phyloP scores from a whole-genome alignment of 2,113 vertebrate genomes.

The Xenus cinereus region DNA sequence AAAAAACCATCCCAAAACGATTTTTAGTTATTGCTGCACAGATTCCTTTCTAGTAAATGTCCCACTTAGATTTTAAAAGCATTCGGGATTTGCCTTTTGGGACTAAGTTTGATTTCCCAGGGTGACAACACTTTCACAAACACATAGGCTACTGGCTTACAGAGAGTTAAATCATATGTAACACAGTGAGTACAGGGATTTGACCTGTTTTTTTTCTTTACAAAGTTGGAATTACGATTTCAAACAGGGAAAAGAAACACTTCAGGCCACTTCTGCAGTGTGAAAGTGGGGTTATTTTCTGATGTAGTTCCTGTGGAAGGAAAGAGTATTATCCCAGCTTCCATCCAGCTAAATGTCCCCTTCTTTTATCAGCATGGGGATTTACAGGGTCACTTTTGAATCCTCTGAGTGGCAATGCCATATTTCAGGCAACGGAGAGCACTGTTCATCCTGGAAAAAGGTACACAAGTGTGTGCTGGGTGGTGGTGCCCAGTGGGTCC shows the following conservation, averaged over 20 bases:
- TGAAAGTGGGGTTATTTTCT: background rate
- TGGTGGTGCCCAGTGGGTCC: background rate
- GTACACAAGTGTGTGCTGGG: fast-evolving
- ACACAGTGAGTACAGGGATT: background rate
- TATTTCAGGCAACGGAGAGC: background rate
- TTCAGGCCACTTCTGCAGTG: background rate
- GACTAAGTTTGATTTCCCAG: background rate
- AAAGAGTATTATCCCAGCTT: background rate
- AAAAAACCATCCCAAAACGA: background rate
- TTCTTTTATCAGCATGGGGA: background rate
- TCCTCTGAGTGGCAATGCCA: background rate
- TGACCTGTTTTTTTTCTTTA: background rate
- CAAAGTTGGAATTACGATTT: background rate
- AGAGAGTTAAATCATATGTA: background rate
- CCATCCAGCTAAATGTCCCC: background rate
- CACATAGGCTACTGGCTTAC: background rate
- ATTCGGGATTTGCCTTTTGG: background rate
- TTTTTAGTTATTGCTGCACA: background rate
- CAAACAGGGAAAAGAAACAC: background rate
- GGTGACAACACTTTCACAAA: background rate
- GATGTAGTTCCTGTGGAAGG: background rate
- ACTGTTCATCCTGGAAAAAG: background rate
- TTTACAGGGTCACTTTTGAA: background rate
- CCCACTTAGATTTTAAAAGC: background rate
- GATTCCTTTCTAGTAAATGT: background rate